These are phyloP conservation scores for Hypocryptadius cinnamomeus DNA, from an alignment of 2,113 vertebrate genomes.

Conservation along the genomic window DNA sequence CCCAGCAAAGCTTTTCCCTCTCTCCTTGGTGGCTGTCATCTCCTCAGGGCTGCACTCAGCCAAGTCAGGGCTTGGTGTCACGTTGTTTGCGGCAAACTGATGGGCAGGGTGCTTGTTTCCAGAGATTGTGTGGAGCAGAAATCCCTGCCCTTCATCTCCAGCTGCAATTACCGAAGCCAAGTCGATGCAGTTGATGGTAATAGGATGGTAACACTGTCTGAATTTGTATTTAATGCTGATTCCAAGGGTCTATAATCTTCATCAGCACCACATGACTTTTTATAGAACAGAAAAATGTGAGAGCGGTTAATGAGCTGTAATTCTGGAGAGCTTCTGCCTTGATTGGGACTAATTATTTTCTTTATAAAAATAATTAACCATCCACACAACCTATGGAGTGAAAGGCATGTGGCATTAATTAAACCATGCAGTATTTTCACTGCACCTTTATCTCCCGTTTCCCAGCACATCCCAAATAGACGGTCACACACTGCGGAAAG, in stretches of 20 bases:
- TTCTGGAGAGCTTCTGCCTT: constrained; percentile 67
- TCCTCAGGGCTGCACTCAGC: neutral
- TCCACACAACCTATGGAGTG: constrained; percentile 10
- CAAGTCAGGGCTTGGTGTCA: neutral
- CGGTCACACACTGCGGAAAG: rapidly evolving
- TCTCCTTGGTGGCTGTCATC: neutral
- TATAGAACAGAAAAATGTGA: constrained; percentile 58
- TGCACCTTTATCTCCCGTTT: neutral
- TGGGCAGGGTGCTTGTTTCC: constrained; percentile 20
- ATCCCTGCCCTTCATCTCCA: constrained; percentile 1
- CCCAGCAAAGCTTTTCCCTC: neutral
- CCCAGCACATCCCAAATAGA: neutral
- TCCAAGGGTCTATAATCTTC: constrained; percentile 63
- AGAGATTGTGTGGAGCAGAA: neutral
- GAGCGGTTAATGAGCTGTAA: constrained; percentile 64
- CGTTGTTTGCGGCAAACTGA: neutral
- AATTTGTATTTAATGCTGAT: constrained; percentile 41
- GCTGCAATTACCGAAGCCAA: constrained; percentile 16
- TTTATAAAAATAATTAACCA: constrained; percentile 71
- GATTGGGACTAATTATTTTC: constrained; percentile 75
- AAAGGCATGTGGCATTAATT: constrained; percentile 51
- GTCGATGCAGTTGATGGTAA: constrained; percentile 19
- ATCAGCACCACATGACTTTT: constrained; percentile 57
- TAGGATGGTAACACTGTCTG: constrained; percentile 17
- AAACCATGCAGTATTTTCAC: neutral